Evolutionary conservation across 2,113 vertebrate genomes (phyloP), one percentile per base, ranked within the genome.

Genomic region (Caranx ignobilis): DNA sequence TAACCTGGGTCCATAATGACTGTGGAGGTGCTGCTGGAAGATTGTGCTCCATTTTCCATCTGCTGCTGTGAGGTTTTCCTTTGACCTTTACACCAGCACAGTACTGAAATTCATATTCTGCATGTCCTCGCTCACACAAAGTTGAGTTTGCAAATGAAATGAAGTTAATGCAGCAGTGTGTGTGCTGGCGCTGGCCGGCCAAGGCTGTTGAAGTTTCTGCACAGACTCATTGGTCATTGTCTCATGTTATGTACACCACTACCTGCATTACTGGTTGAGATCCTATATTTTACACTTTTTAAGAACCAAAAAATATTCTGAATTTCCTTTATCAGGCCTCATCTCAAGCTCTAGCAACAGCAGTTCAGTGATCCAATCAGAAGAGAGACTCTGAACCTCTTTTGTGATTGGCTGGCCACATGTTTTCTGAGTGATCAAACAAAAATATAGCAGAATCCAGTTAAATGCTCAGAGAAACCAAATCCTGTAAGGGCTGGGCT

Each of bases 31-130:
- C 59, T 5, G 12, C 50, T 21, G n/a, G 3, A 34, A 11, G 35
- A 59, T 4, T 10, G 56, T 41, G 62, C 62, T 69, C 32, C 4
- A 47, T n/a, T 79, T 80, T 52, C 0, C 21, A 32, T 77, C 35
- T 16, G 31, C 68, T 60, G 57, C 63, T 13, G n/a, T 57, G 63
- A 56, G 2, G 19, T 64, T 60, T 43, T 34, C 16, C 34, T n/a
- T 68, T 75, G 61, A 81, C 60, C 69, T 73, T 81, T 73, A 11
- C 3, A 0, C 32, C 62, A 39, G 43, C 37, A 47, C 32, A 70
- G 41, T 32, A 0, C 8, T n/a, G 32, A 0, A 62, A 57, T 39
- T 63, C 39, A 62, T 48, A 41, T 66, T n/a, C 31, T 69, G 8
- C 35, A 47, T 45, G 56, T 34, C 18, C 52, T 3, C 41, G n/a